Percentiles rank a stretch among this genome's conserved stretches.
phyloP scores from a whole-genome alignment of 2,113 vertebrate species.

The Telmatochromis brachygnathus region DNA sequence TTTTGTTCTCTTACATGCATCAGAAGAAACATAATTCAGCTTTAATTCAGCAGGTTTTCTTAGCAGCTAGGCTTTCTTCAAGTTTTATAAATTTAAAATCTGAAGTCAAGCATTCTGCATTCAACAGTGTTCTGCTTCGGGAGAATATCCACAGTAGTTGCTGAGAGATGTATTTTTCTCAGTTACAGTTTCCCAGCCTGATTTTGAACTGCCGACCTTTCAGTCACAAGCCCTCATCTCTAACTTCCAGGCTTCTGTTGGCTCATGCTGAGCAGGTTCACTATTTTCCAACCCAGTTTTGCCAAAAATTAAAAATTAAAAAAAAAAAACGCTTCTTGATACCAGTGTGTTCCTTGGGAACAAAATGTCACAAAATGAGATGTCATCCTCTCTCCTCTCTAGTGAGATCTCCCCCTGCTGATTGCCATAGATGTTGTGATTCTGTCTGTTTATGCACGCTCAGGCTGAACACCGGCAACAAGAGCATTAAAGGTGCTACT shows the following conservation, averaged over 20 bases:
- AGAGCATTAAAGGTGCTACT: background rate
- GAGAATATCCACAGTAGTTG: background rate
- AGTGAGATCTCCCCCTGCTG: background rate
- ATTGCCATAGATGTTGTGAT: background rate
- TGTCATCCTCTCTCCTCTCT: background rate
- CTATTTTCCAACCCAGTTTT: slow-evolving; percentile 11
- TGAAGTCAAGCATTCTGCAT: background rate
- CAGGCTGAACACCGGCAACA: background rate
- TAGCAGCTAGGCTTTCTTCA: background rate
- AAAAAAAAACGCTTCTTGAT: background rate
- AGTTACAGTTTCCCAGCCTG: background rate
- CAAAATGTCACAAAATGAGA: slow-evolving; percentile 7
- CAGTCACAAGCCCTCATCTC: background rate
- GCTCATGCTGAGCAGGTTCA: slow-evolving; percentile 14
- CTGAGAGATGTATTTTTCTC: background rate
- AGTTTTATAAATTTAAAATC: background rate
- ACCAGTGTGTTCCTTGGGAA: background rate
- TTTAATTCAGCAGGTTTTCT: background rate
- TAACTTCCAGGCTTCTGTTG: background rate
- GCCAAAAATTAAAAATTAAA: background rate
- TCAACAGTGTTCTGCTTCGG: background rate
- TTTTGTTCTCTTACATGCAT: background rate
- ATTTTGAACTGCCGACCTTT: background rate
- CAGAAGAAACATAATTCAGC: background rate
- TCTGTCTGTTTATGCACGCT: background rate